Conservation (phyloP, 2,888 invertebrate species). For the Papilio gigon region DNA sequence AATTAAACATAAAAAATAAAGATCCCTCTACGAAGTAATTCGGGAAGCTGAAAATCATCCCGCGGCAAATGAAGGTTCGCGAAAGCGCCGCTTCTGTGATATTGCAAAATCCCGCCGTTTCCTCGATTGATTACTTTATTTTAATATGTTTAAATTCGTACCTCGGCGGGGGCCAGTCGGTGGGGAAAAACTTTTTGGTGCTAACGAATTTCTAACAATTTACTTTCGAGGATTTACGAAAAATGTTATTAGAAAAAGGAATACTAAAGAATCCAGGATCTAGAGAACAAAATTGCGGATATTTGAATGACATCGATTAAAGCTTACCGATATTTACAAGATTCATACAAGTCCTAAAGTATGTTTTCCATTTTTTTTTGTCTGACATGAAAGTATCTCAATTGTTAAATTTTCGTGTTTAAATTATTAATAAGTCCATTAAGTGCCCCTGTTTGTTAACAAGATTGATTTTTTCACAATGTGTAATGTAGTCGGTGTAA, state of each 20-base stretch:
- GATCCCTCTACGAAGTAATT: slow-evolving; percentile 32
- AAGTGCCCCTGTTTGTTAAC: neutral
- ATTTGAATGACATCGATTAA: too few relatives aligned
- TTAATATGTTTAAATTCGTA: slow-evolving; percentile 25
- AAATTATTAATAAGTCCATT: neutral
- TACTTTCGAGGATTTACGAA: too few relatives aligned
- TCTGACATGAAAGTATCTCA: neutral
- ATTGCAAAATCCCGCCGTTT: slow-evolving; percentile 17
- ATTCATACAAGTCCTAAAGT: neutral
- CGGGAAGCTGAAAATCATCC: slow-evolving; percentile 26
- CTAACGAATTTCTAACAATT: neutral
- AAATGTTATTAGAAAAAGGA: too few relatives aligned
- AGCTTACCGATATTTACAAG: too few relatives aligned
- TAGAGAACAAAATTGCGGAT: too few relatives aligned
- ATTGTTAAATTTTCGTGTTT: neutral
- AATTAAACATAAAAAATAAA: slow-evolving; percentile 20
- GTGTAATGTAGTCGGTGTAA: slow-evolving; percentile 14
- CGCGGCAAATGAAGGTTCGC: slow-evolving; percentile 23
- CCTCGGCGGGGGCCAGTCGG: neutral
- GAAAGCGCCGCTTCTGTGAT: slow-evolving; percentile 24
- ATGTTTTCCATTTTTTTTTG: neutral
- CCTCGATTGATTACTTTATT: slow-evolving; percentile 29
- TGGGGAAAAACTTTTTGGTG: slow-evolving; percentile 11
- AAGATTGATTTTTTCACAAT: neutral
- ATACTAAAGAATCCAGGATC: too few relatives aligned